Conservation (phyloP, 1,140 invertebrate species). For the Sminthurides bifidus region DNA sequence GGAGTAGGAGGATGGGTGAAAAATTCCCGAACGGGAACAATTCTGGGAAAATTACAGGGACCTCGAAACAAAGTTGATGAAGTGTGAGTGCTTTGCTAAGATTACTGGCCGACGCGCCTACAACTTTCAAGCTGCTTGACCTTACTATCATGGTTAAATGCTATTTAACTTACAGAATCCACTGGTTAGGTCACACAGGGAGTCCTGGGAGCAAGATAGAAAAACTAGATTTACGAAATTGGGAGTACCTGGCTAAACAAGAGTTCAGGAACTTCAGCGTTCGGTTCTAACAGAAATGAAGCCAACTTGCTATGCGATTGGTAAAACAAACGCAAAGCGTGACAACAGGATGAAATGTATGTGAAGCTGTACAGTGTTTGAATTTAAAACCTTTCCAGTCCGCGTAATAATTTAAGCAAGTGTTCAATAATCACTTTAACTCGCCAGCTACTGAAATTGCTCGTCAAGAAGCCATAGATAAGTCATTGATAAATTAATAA, state of each 20-base stretch:
- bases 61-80: constrained; percentile 60
- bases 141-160: constrained; percentile 1
- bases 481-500: too few relatives aligned
- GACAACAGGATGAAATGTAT: too few relatives aligned
- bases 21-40: constrained; percentile 71
- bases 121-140: neutral
- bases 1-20: constrained; percentile 79
- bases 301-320: neutral
- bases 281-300: constrained; percentile 52
- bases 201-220: constrained; percentile 74
- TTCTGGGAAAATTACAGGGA: constrained; percentile 76
- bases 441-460: too few relatives aligned
- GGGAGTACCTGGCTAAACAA: constrained; percentile 59
- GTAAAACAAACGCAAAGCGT: neutral
- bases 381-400: too few relatives aligned
- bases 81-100: constrained; percentile 52
- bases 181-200: constrained; percentile 69
- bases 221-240: constrained; percentile 64
- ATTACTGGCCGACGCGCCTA: neutral
- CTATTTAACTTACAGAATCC: constrained; percentile 48
- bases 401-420: too few relatives aligned
- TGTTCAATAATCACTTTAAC: too few relatives aligned
- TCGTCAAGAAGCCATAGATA: too few relatives aligned
- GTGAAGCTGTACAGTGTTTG: too few relatives aligned
- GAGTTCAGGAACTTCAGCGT: constrained; percentile 70